Evolutionary conservation across 2,888 invertebrate genomes (phyloP), one percentile per base, ranked within the genome.

Genomic region (Hirtodrosophila duncani): DNA sequence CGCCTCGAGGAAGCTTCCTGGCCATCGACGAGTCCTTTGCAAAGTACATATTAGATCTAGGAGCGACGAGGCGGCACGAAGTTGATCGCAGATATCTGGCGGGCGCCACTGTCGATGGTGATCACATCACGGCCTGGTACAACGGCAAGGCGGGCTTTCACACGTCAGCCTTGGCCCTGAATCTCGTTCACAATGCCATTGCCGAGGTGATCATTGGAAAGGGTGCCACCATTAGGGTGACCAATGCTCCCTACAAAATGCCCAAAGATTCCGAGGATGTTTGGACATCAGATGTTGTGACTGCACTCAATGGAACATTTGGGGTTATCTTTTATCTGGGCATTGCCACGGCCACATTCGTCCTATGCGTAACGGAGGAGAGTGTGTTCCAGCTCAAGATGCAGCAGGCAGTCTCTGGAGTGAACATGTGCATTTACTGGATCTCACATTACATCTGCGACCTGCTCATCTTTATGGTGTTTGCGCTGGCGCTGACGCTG

Each of bases 211-310:
- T 1, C 1, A 1, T 10, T 1, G 26, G 9, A 3, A 3, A 10
- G 13, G 14, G 11, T 4, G 16, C 17, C 29, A 41, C 36, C 20
- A 65, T 86, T 17, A 52, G 45, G 59, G 88, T 91, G 1, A 86
- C 84, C 36, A 94, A 93, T 83, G 86, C 91, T 68, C 94, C 94
- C 17, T 91, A 92, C n/a, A n/a, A n/a, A n/a, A n/a, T n/a, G n/a
- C n/a, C n/a, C n/a, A n/a, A n/a, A n/a, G n/a, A n/a, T n/a, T n/a
- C n/a, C 4, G 1, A 6, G 1, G 2, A 36, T 2, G n/a, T n/a
- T n/a, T n/a, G 5, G 5, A 3, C 0, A 14, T 14, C n/a, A 10
- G 5, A 1, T 0, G 3, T 4, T 34, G 0, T 4, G 13, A 9
- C 7, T 11, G 2, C 1, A 23, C 4, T 21, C 2, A n/a, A n/a